Evolutionary conservation across 2,888 invertebrate species (phyloP).

Genomic region (Lathronympha strigana): DNA sequence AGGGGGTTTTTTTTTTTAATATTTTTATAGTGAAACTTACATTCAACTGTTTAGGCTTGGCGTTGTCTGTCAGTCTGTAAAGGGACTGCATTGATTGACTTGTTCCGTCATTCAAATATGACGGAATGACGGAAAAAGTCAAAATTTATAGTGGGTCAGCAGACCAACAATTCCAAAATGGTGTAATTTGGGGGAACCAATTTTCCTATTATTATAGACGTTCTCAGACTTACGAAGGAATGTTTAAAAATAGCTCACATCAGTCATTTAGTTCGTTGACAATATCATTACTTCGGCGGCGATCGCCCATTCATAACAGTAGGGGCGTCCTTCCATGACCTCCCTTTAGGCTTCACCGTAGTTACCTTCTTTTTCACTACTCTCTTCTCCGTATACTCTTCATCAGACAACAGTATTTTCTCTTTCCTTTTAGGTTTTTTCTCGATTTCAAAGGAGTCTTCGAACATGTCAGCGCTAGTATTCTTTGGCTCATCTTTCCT

Average conservation of each 20-base stretch:
- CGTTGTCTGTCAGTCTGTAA: no score
- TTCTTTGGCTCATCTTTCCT: constrained; percentile 53
- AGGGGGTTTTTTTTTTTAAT: no score
- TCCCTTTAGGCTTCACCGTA: constrained; percentile 58
- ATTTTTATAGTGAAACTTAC: no score
- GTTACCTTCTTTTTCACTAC: constrained; percentile 71
- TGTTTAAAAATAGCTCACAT: not conserved
- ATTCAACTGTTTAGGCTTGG: no score
- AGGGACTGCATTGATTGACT: no score
- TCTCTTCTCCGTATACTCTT: constrained; percentile 66
- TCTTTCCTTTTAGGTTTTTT: constrained; percentile 67
- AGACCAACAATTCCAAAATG: no score
- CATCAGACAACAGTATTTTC: constrained; percentile 64
- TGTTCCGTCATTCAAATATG: no score
- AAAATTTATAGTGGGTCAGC: no score
- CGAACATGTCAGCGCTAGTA: constrained; percentile 75
- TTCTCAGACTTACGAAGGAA: no score
- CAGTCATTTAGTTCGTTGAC: constrained; percentile 6
- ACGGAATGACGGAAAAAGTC: no score
- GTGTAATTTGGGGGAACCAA: no score
- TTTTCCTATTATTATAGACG: no score
- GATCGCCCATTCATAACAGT: constrained; percentile 70
- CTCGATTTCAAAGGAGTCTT: constrained; percentile 71
- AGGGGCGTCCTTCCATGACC: constrained; percentile 70
- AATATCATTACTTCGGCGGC: constrained; percentile 58